Percentiles rank a stretch among this genome's conserved stretches.
These are phyloP conservation scores for Diacarnus erythraeanus DNA, from an alignment of 37 sponge, comb jelly and placozoan genomes.

Conservation along the genomic window DNA sequence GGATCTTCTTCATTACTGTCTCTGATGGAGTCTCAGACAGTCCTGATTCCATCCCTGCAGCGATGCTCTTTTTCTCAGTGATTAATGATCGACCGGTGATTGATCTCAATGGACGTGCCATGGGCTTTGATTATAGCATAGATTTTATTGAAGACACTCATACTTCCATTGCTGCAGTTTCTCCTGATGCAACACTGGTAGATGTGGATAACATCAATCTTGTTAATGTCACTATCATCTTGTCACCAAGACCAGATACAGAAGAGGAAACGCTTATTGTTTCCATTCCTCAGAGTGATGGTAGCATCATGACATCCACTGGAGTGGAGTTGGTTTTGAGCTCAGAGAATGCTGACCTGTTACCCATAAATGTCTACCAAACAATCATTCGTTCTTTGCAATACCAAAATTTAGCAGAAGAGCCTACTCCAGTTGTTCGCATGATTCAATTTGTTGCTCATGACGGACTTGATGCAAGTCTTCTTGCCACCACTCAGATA, in stretches of 20 bases:
- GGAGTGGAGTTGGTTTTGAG: not conserved
- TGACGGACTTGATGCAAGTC: conserved; percentile 57
- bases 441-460: conserved; percentile 30
- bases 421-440: conserved; percentile 50
- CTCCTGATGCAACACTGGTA: conserved; percentile 14
- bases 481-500: conserved; percentile 21
- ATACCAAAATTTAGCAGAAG: conserved; percentile 69
- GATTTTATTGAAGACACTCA: conserved; percentile 57
- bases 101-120: conserved; percentile 24
- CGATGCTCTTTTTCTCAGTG: conserved; percentile 31
- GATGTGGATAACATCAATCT: conserved; percentile 64
- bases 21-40: conserved; percentile 36
- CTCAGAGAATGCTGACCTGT: not conserved
- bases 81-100: conserved; percentile 71
- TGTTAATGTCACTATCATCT: conserved; percentile 17
- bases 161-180: not conserved
- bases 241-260: conserved; percentile 34
- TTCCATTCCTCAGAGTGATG: not conserved
- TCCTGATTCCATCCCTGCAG: not conserved
- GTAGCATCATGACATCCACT: not conserved
- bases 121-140: not conserved
- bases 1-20: conserved; percentile 40
- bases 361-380: conserved; percentile 14
- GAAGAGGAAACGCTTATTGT: conserved; percentile 2
- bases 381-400: conserved; percentile 28